Conservation (phyloP, 1,140 invertebrate genomes). For the Trinorchestia longiramus region DNA sequence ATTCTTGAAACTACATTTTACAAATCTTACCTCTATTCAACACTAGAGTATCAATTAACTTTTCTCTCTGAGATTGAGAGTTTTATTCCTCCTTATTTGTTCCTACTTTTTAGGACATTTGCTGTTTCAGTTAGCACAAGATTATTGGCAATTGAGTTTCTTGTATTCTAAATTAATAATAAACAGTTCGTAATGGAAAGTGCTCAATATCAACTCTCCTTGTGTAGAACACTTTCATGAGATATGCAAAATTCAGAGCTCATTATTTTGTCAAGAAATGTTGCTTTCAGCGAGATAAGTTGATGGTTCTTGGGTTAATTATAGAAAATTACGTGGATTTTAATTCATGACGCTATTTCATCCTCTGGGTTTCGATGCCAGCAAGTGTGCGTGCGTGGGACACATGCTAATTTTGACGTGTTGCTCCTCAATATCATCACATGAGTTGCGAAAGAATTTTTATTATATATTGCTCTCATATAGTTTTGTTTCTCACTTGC, state of each 20-base stretch:
- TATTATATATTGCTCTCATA: too few species aligned
- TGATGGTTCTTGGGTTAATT: neutral
- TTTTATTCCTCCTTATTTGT: neutral
- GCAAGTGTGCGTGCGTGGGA: neutral
- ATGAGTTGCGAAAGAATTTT: too few species aligned
- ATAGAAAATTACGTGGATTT: neutral
- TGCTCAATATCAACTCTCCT: neutral
- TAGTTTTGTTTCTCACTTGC: too few species aligned
- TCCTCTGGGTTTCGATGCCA: neutral
- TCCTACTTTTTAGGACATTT: neutral
- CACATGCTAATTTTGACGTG: too few species aligned
- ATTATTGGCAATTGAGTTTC: neutral
- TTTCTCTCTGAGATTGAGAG: neutral
- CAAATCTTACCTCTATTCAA: neutral
- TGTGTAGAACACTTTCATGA: neutral
- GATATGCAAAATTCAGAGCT: neutral
- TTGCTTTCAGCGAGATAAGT: neutral
- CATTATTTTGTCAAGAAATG: neutral
- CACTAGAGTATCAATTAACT: neutral
- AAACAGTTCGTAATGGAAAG: too few species aligned
- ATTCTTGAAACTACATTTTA: neutral
- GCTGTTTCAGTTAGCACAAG: neutral
- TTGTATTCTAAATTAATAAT: neutral
- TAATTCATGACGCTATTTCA: neutral
- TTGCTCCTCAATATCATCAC: too few species aligned